Percentiles rank a stretch among this genome's conserved stretches.
phyloP scores from a whole-genome alignment of 2,888 invertebrate genomes.

The Drosophila kokeensis region DNA sequence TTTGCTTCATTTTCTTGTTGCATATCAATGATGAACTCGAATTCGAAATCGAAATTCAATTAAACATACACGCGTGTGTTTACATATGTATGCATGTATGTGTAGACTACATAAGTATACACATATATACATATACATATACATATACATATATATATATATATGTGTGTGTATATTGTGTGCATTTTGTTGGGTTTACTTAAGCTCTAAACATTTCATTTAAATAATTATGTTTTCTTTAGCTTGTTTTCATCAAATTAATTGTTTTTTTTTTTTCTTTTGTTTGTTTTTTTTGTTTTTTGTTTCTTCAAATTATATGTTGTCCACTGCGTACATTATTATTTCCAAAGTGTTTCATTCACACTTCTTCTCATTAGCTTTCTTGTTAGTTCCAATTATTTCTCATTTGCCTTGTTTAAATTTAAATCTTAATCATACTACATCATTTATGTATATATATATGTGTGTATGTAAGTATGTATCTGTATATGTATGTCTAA shows the following conservation, averaged over 20 bases:
- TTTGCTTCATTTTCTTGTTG: constrained; percentile 46
- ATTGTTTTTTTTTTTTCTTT: neutral
- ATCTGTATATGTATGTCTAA: constrained; percentile 59
- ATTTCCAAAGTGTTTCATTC: constrained; percentile 14
- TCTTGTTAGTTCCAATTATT: constrained; percentile 12
- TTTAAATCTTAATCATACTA: constrained; percentile 24
- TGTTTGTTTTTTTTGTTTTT: constrained; percentile 9
- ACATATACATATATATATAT: constrained; percentile 38
- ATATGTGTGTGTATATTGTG: constrained; percentile 46
- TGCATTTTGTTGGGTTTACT: constrained; percentile 58
- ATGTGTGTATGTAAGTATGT: constrained; percentile 23
- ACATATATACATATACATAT: constrained; percentile 26
- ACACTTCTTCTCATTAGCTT: neutral
- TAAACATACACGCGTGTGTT: constrained; percentile 25
- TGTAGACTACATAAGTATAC: constrained; percentile 29
- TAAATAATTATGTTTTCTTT: constrained; percentile 53
- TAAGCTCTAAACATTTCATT: constrained; percentile 59
- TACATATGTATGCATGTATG: constrained; percentile 22
- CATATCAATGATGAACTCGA: constrained; percentile 28
- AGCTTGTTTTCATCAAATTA: constrained; percentile 31
- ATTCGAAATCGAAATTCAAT: constrained; percentile 33
- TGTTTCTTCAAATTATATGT: constrained; percentile 24
- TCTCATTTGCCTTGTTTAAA: constrained; percentile 5
- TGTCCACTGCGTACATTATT: constrained; percentile 35
- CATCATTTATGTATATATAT: constrained; percentile 14